phyloP scores from a whole-genome alignment of 2,113 vertebrate genomes.

The Rattus rattus region DNA sequence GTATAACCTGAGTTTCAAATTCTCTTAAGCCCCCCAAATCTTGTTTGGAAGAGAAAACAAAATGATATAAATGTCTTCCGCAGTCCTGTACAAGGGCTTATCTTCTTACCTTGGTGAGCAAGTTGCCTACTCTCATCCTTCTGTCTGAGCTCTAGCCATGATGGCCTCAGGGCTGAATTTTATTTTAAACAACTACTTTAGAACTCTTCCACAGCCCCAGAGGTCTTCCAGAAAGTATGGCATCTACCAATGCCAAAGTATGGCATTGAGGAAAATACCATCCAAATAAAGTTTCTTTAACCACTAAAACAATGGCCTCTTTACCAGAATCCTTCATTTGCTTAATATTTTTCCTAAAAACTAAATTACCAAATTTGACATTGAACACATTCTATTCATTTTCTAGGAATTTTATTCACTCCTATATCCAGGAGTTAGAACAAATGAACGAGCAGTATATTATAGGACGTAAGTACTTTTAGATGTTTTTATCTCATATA shows the following conservation, averaged over 20 bases:
- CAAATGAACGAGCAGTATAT: neutral
- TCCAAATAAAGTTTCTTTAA: neutral
- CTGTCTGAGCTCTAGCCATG: neutral
- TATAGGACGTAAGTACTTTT: neutral
- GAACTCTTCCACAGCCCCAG: neutral
- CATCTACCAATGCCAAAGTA: no score
- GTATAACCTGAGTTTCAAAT: neutral
- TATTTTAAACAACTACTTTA: neutral
- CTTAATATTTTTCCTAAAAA: neutral
- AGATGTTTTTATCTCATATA: neutral
- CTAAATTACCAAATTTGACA: neutral
- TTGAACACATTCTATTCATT: neutral
- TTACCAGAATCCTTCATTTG: neutral
- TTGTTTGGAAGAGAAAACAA: neutral
- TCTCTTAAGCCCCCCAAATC: no score
- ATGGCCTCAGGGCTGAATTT: neutral
- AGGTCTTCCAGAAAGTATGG: neutral
- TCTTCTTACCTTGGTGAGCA: no score
- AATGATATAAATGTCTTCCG: neutral
- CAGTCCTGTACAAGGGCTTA: neutral
- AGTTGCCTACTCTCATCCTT: fast-evolving
- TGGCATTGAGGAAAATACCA: neutral
- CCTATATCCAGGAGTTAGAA: neutral
- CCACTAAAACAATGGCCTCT: neutral
- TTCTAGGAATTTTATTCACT: neutral